Conservation (phyloP, 1,140 invertebrate genomes). For the Aricia agestis region DNA sequence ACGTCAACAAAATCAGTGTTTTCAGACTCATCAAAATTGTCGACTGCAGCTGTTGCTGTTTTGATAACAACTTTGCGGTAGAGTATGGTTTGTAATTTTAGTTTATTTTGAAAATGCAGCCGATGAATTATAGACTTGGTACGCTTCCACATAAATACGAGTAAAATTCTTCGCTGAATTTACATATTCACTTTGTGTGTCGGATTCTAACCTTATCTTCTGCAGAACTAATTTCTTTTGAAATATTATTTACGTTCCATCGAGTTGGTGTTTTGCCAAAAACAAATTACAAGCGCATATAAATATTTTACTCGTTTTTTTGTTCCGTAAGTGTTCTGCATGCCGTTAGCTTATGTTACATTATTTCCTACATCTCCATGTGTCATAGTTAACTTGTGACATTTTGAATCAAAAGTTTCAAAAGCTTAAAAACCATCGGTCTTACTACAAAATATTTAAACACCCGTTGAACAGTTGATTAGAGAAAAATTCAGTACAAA, state of each 20-base stretch:
- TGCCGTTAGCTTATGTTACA: not conserved
- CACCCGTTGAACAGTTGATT: no score
- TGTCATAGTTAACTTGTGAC: not conserved
- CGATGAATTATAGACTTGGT: not conserved
- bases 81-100: not conserved
- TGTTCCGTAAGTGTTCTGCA: not conserved
- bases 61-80: not conserved
- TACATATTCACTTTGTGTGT: not conserved
- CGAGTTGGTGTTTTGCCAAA: not conserved
- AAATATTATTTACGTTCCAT: not conserved
- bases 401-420: no score
- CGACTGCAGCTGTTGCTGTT: not conserved
- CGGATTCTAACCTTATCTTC: not conserved
- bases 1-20: not conserved
- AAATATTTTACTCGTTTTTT: slow-evolving; percentile 8
- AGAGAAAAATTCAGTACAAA: no score
- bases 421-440: no score
- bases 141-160: not conserved
- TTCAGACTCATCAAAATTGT: not conserved
- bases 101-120: not conserved
- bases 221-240: not conserved
- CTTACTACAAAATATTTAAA: no score
- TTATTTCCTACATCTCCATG: not conserved
- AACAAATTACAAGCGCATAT: slow-evolving; percentile 13
- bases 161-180: not conserved